A percentile compares a stretch with the other conserved stretches of the same genome.
phyloP scores from a whole-genome alignment of 2,797 vertebrate genomes.

The Spheniscus humboldti region DNA sequence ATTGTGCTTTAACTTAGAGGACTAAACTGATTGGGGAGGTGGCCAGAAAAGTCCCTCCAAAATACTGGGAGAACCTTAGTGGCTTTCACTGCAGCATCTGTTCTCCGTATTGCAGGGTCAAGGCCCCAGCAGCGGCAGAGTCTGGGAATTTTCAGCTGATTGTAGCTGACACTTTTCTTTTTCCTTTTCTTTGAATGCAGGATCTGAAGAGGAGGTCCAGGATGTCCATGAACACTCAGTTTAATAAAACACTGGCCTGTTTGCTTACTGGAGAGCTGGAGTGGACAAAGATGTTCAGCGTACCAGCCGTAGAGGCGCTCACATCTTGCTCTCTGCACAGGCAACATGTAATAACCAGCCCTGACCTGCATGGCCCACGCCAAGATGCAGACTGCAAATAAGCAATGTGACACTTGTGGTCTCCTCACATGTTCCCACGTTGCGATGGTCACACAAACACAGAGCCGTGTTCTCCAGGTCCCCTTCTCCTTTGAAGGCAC shows the following conservation, averaged over 20 bases:
- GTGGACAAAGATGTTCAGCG: slow-evolving; percentile 70
- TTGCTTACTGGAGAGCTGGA: slow-evolving; percentile 71
- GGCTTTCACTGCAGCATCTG: neutral
- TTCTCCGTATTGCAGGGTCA: neutral
- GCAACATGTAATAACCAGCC: neutral
- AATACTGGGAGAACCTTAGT: neutral
- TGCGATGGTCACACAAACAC: neutral
- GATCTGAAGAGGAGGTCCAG: slow-evolving; percentile 86
- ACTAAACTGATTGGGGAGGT: neutral
- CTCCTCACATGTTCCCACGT: neutral
- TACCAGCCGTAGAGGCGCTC: slow-evolving; percentile 2
- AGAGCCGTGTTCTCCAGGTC: neutral
- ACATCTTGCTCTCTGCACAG: neutral
- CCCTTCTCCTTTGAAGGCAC: neutral
- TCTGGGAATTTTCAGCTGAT: neutral
- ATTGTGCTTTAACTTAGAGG: neutral
- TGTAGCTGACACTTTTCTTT: neutral
- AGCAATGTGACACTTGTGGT: neutral
- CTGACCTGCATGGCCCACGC: neutral
- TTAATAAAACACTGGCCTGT: slow-evolving; percentile 73
- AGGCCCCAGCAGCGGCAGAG: neutral
- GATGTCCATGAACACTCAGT: slow-evolving; percentile 82
- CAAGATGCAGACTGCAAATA: neutral
- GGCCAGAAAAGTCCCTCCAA: neutral
- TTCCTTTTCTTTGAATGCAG: slow-evolving; percentile 72